Evolutionary conservation across 2,113 vertebrate species (phyloP).

Genomic region (Hypomesus transpacificus): DNA sequence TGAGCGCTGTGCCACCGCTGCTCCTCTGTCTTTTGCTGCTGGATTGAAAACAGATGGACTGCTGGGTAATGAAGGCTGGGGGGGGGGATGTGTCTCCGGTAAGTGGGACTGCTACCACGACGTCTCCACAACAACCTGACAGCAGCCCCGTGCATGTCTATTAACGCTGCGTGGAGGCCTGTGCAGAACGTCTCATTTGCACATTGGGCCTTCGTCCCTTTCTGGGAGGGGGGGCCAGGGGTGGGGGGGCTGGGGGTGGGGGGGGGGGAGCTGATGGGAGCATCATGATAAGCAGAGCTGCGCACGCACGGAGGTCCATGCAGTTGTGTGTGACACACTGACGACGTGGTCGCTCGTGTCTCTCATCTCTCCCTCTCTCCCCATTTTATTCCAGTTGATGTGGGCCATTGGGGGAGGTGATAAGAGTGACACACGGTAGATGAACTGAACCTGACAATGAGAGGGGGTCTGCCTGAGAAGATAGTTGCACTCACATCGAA

Average conservation of each 20-base stretch:
- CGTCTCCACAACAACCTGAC: not conserved
- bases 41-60: slow-evolving; percentile 27
- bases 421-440: slow-evolving; percentile 39
- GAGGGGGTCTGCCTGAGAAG: slow-evolving; percentile 18
- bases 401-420: slow-evolving; percentile 30
- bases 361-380: slow-evolving; percentile 20
- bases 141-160: not conserved
- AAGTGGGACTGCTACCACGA: slow-evolving; percentile 7
- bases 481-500: too few species aligned
- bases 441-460: slow-evolving; percentile 54
- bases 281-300: too few species aligned
- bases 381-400: slow-evolving; percentile 46
- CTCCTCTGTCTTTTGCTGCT: slow-evolving; percentile 30
- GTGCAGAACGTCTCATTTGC: too few species aligned
- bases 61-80: slow-evolving; percentile 28
- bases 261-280: too few species aligned
- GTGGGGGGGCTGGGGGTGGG: too few species aligned
- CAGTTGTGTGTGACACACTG: too few species aligned
- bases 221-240: too few species aligned
- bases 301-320: too few species aligned
- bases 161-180: too few species aligned
- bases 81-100: not conserved
- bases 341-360: slow-evolving; percentile 15
- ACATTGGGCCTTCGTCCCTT: too few species aligned
- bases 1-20: slow-evolving; percentile 28